Base-by-base conservation (phyloP, 2,888 invertebrate species). In the Crioceris asparagi region DNA sequence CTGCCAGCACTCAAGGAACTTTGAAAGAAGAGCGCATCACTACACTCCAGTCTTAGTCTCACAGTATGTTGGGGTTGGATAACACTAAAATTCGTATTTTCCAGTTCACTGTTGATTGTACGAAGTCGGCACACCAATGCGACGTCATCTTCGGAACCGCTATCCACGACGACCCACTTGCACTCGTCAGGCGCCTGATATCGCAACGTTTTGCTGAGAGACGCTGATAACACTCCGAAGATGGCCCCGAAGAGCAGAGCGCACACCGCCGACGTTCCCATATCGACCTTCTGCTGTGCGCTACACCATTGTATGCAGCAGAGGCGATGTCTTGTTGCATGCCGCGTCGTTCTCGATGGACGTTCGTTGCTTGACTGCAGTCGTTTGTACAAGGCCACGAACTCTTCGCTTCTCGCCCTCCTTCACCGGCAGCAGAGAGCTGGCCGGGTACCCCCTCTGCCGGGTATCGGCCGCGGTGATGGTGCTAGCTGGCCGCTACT, bases 111-210 rank as follows among this genome's bases (percentile, higher is more conserved):
- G 67, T 83, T 83, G 64, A 83, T 83, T 55, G 83, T 83, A 51
- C 80, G 71, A 46, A 83, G 64, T 47, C 79, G 70, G 59, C 83
- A 83, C 52, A 80, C 79, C 45, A 83, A 69, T 16, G 82, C 79
- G 33, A 83, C 82, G 53, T 72, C 72, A 56, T 72, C 70, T 50
- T 73, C 74, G 39, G 48, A 44, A 53, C 73, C 77, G 52, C 73
- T 72, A 54, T 73, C 72, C 56, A 78, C 77, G 46, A 78, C 75
- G 50, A 79, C 75, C 83, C 83, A 83, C 55, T 80, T 79, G 68
- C 83, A 83, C 65, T 83, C 83, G 65, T 83, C 83, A 48, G 83
- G 83, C 53, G 83, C 82, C 59, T 83, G 81, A 64, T 83, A 83
- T 46, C 81, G 74, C 27, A 66, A 51, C 47, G 74, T 71, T 55